These are phyloP conservation scores for Poecilobothrus nobilitatus DNA, from an alignment of 2,888 invertebrate species.

Conservation along the genomic window DNA sequence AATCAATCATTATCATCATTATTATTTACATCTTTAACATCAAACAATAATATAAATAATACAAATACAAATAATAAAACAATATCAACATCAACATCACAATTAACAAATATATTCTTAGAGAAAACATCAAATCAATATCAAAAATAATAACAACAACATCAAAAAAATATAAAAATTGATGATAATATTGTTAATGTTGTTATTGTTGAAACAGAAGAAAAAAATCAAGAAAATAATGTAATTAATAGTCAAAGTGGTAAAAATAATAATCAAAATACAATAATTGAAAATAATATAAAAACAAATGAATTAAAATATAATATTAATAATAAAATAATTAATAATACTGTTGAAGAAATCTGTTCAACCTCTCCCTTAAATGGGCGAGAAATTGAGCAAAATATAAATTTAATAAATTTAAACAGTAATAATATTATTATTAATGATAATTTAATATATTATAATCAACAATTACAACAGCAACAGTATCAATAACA, in stretches of 20 bases:
- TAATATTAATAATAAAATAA: conserved; percentile 23
- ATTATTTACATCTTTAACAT: conserved; percentile 10
- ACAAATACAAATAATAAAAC: neutral
- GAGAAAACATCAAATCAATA: conserved; percentile 9
- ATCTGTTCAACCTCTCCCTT: conserved; percentile 48
- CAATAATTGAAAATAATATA: conserved; percentile 29
- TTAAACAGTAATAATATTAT: conserved; percentile 3
- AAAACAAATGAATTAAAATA: conserved; percentile 23
- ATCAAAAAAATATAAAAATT: neutral
- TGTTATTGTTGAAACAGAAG: no score
- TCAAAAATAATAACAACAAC: conserved; percentile 7
- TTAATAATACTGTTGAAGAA: conserved; percentile 24
- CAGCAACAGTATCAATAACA: no score
- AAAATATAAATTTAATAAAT: conserved; percentile 19
- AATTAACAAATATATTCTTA: conserved; percentile 5
- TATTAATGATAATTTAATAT: neutral
- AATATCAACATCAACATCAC: neutral
- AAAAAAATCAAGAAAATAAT: conserved; percentile 11
- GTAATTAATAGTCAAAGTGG: conserved; percentile 19
- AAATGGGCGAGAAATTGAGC: conserved; percentile 64
- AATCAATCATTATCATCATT: conserved; percentile 29
- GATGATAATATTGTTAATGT: conserved; percentile 10
- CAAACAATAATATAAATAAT: neutral
- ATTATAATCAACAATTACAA: neutral
- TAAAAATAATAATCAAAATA: conserved; percentile 13